Base-by-base conservation (phyloP, 2,888 invertebrate genomes). In the Perizoma affinitatum region DNA sequence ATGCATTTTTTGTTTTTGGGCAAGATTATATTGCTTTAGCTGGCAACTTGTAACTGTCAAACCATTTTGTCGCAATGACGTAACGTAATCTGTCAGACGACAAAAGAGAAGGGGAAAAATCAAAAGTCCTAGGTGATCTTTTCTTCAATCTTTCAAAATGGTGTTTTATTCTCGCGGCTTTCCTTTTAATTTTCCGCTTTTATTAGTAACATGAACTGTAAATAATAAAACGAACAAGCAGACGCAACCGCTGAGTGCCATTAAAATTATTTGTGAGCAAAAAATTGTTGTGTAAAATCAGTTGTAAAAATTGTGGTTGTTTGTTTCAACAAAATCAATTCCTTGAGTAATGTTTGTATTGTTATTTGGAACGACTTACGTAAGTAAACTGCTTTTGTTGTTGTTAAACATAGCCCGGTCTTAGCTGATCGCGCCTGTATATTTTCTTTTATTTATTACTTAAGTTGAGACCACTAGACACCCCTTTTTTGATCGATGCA, bases 91-190 rank as follows among this genome's bases (percentile, higher is more conserved):
- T 82, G 74, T 78, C 77, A 77, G 72, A 78, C 72, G 74, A 78
- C 70, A 78, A 75, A 77, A 76, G 75, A 79, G 79, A 79, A 84
- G 54, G 47, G 43, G 55, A 49, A 86, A 54, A 54, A 34, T 35
- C 34, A 44, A 49, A 61, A 88, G 86, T 84, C 87, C 86, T 88
- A 88, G 86, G 82, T 82, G 83, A 79, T 78, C 82, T 84, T 84
- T 87, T 86, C 85, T 83, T 83, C 82, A 84, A 85, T 86, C 86
- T 86, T 88, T 88, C 86, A 90, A 88, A 90, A 90, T 90, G 90
- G 90, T 90, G 87, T 87, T 86, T 83, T 79, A 69, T 79, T 86
- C 82, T 86, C 84, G 86, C 87, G 86, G 83, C 83, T 85, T 90
- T 87, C 80, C 80, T 82, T 83, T 79, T 72, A 84, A 86, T 88